Conservation (phyloP, 1,140 invertebrate species). For the Homalodisca vitripennis region DNA sequence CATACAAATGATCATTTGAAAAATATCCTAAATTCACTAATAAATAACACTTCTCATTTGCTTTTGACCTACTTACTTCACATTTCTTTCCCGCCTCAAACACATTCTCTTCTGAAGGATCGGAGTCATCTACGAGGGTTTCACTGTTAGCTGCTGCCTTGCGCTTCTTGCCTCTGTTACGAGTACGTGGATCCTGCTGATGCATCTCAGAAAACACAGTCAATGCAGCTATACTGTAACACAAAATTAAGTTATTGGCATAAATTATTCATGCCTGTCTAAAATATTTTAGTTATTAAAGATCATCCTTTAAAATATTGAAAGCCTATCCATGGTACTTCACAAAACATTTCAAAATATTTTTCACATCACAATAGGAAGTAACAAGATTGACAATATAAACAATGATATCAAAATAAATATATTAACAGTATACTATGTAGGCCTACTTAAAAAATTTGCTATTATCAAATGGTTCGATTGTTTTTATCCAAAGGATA, state of each 20-base stretch:
- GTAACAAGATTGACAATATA: not conserved
- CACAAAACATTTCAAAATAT: not conserved
- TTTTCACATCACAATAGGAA: not conserved
- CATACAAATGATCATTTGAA: no score
- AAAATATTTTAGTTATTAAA: no score
- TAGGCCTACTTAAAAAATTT: no score
- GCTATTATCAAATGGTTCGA: no score
- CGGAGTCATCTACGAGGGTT: constrained; percentile 27
- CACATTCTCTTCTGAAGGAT: constrained; percentile 26
- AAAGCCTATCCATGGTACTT: not conserved
- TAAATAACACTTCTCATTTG: not conserved
- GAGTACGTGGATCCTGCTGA: constrained; percentile 36
- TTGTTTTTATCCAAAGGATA: no score
- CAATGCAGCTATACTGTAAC: constrained; percentile 58
- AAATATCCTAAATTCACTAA: not conserved
- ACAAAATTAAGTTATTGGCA: no score
- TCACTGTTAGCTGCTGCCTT: constrained; percentile 23
- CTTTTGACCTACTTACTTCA: constrained; percentile 33
- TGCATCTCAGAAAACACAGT: constrained; percentile 56
- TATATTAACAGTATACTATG: no score
- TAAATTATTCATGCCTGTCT: not conserved
- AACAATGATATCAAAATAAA: not conserved
- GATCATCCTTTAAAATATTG: not conserved
- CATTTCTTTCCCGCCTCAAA: constrained; percentile 28
- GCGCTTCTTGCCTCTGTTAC: constrained; percentile 37